Percentiles rank a stretch among this genome's conserved stretches.
phyloP scores from a whole-genome alignment of 2,888 invertebrate species.

The Macrophya annulata region DNA sequence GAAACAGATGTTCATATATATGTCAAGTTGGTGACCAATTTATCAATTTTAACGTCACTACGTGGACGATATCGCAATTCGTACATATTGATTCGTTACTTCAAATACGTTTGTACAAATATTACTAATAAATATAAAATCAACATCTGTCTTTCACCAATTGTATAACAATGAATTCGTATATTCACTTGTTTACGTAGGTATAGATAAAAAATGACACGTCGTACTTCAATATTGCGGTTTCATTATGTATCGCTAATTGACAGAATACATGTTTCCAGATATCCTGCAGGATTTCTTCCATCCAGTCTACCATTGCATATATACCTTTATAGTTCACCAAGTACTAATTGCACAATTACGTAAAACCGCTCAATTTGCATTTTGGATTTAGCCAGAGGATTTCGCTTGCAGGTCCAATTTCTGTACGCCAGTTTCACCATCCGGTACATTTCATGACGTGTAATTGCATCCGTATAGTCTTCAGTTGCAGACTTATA shows the following conservation, averaged over 20 bases:
- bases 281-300: background rate
- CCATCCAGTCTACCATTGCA: background rate
- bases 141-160: no score
- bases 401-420: background rate
- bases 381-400: background rate
- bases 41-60: background rate
- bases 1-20: background rate
- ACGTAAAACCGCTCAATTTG: constrained; percentile 2
- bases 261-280: background rate
- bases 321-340: background rate
- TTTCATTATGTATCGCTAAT: background rate
- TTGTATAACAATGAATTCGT: no score
- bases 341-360: constrained; percentile 33
- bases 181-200: no score
- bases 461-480: background rate
- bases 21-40: background rate
- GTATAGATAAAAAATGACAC: no score
- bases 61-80: background rate
- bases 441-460: constrained; percentile 9
- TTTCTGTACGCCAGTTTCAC: background rate
- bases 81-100: no score
- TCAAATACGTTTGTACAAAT: no score
- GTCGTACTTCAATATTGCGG: background rate
- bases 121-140: no score
- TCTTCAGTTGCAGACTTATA: background rate